A percentile compares a stretch with the other conserved stretches of the same genome.
These are phyloP conservation scores for Dicerorhinus sumatrensis DNA, from an alignment of 2,113 vertebrate species.

Conservation along the genomic window DNA sequence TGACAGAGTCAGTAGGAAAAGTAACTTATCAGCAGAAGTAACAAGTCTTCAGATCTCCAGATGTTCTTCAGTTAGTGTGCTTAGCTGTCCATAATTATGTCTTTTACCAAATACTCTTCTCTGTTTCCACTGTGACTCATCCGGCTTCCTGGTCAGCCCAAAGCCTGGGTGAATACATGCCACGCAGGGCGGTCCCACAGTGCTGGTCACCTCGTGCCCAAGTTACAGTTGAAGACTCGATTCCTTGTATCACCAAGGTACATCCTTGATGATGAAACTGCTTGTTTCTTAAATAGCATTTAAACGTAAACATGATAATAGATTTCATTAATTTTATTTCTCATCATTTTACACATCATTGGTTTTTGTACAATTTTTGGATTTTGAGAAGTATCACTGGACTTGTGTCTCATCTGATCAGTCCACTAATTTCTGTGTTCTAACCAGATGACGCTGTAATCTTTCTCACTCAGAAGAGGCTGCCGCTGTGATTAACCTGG, in stretches of 20 bases:
- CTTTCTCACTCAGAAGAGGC: neutral
- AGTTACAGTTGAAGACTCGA: neutral
- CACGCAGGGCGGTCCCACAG: accelerated
- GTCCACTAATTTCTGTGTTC: neutral
- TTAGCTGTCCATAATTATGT: neutral
- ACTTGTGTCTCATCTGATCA: neutral
- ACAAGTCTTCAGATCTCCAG: neutral
- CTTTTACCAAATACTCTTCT: neutral
- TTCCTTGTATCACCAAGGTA: neutral
- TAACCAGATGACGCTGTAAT: neutral
- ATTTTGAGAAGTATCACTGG: neutral
- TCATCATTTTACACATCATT: neutral
- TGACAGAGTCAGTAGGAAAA: neutral
- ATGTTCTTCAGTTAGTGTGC: neutral
- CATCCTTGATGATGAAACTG: neutral
- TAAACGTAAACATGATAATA: neutral
- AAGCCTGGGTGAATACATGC: neutral
- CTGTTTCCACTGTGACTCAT: neutral
- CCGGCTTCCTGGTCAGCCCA: neutral
- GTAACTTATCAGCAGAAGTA: neutral
- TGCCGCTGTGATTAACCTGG: conserved; percentile 17
- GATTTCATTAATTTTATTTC: conserved; percentile 37
- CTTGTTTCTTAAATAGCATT: conserved; percentile 1
- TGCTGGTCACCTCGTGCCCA: neutral
- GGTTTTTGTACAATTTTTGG: neutral